Evolutionary conservation across 2,113 vertebrate genomes (phyloP).

Genomic region (Chelonoidis abingdonii): DNA sequence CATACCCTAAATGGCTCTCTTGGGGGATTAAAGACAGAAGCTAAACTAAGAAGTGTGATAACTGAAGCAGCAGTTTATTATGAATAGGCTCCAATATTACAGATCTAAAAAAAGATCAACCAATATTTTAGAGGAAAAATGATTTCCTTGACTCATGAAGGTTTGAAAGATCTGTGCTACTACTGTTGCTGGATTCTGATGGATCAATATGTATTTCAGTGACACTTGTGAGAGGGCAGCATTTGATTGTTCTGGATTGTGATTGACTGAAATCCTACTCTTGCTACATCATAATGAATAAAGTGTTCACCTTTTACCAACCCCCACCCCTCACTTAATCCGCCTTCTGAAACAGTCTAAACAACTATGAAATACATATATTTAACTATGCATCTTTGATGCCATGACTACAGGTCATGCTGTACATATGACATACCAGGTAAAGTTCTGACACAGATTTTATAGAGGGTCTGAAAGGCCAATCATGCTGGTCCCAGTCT

Average conservation of each 20-base stretch:
- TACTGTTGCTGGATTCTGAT: neutral
- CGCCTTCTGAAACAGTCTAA: neutral
- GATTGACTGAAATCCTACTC: neutral
- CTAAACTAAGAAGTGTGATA: neutral
- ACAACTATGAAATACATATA: neutral
- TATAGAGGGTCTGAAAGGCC: conserved; percentile 87
- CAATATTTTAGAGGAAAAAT: conserved; percentile 8
- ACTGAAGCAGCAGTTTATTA: conserved; percentile 15
- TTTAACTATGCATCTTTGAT: conserved; percentile 51
- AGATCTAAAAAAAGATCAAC: neutral
- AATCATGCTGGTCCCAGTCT: conserved; percentile 90
- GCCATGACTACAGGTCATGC: neutral
- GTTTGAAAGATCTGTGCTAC: neutral
- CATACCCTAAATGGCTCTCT: neutral
- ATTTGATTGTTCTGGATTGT: neutral
- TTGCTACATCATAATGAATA: neutral
- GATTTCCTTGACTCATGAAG: neutral
- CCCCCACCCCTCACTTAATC: neutral
- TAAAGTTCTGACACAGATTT: conserved; percentile 89
- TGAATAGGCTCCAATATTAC: neutral
- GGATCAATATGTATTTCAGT: neutral
- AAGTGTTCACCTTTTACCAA: neutral
- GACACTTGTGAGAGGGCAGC: neutral
- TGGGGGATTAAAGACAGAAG: neutral
- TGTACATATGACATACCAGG: conserved; percentile 85